Evolutionary conservation across 2,888 invertebrate genomes (phyloP).

Genomic region (Drosophila maculinotata): DNA sequence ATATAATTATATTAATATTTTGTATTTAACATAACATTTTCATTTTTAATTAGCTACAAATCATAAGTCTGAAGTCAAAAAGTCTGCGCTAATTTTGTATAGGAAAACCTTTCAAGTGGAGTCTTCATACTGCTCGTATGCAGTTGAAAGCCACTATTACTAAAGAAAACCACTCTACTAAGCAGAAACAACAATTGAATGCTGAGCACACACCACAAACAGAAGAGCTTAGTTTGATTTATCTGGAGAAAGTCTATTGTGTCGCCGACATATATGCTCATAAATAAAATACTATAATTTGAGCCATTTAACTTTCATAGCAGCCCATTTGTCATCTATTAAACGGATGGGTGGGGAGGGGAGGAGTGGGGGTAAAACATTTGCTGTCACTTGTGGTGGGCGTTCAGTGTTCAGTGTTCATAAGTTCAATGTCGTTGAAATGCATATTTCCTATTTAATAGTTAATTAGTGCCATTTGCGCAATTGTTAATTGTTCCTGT

Average conservation of each 20-base stretch:
- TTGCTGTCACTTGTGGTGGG: background rate
- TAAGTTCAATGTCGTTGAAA: constrained; percentile 27
- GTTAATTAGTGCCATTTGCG: constrained; percentile 72
- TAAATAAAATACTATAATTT: constrained; percentile 15
- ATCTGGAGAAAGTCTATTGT: background rate
- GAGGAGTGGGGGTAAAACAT: background rate
- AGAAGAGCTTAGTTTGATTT: background rate
- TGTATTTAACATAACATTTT: too few species aligned
- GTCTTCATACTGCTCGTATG: too few species aligned
- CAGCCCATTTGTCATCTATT: constrained; percentile 27
- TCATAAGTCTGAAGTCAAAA: too few species aligned
- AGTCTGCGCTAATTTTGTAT: too few species aligned
- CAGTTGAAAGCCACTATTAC: background rate
- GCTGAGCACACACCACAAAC: background rate
- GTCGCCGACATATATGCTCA: background rate
- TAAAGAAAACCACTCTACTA: background rate
- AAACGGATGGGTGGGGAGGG: background rate
- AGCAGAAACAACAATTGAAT: background rate
- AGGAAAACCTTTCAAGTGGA: too few species aligned
- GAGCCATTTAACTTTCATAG: background rate
- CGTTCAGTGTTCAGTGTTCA: constrained; percentile 1
- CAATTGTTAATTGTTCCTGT: constrained; percentile 72
- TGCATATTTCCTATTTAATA: constrained; percentile 59
- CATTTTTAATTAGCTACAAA: too few species aligned
- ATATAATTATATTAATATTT: too few species aligned